Evolutionary conservation across 2,113 vertebrate species (phyloP).

Genomic region (Tragelaphus imberbis): DNA sequence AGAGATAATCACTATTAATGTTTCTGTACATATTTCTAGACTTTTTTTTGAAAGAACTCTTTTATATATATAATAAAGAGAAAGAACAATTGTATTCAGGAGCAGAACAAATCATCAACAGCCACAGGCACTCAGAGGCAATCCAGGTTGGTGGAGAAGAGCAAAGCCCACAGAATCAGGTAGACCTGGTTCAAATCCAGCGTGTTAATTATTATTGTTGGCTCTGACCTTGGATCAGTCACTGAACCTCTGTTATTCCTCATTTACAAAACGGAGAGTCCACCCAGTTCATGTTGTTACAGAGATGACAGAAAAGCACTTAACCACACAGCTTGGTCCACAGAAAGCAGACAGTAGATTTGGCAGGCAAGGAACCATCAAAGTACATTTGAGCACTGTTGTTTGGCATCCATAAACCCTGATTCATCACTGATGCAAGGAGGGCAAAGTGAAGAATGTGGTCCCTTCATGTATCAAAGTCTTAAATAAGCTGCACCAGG

Average conservation of each 20-base stretch:
- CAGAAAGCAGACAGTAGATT: neutral
- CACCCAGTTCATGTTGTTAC: neutral
- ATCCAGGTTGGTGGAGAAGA: neutral
- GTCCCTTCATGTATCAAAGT: neutral
- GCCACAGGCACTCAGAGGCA: neutral
- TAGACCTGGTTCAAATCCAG: neutral
- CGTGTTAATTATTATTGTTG: neutral
- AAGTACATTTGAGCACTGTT: neutral
- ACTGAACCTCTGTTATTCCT: neutral
- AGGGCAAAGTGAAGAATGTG: neutral
- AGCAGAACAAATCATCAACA: neutral
- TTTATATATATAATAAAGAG: neutral
- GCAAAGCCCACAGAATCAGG: neutral
- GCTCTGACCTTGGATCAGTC: neutral
- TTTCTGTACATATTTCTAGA: conserved; percentile 4
- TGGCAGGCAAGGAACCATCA: neutral
- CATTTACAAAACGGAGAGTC: neutral
- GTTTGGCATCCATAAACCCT: neutral
- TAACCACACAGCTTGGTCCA: neutral
- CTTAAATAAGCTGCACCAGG: neutral
- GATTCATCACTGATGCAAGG: neutral
- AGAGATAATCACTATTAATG: conserved; percentile 53
- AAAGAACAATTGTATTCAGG: neutral
- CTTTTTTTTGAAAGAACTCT: conserved; percentile 1
- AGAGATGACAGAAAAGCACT: neutral